phyloP scores from a whole-genome alignment of 1,140 invertebrate species.

The Platyscapa corneri region DNA sequence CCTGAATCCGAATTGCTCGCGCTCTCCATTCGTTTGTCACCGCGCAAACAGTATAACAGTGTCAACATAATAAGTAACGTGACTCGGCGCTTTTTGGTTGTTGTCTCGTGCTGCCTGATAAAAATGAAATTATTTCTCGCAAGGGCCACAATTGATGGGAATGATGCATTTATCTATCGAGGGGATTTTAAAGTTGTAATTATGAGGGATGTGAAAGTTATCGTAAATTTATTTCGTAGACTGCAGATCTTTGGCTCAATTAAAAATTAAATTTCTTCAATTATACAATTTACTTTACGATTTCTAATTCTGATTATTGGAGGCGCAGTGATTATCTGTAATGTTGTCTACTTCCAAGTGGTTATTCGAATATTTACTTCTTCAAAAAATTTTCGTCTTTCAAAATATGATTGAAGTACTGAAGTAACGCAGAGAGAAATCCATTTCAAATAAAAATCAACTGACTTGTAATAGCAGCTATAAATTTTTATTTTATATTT shows the following conservation, averaged over 20 bases:
- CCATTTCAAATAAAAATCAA: background rate
- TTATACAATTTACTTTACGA: conserved; percentile 1
- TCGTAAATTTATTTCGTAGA: conserved; percentile 12
- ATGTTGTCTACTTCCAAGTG: background rate
- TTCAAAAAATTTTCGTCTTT: background rate
- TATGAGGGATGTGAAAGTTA: background rate
- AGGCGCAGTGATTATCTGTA: background rate
- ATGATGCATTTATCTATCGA: background rate
- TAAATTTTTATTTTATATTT: too few species aligned
- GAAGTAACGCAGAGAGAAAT: background rate
- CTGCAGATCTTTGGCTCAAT: background rate
- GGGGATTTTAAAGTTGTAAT: background rate
- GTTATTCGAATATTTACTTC: background rate
- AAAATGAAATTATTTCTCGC: background rate
- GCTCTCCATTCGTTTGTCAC: background rate
- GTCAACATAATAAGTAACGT: background rate
- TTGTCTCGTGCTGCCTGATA: background rate
- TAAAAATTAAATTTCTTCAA: conserved; percentile 4
- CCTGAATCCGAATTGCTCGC: background rate
- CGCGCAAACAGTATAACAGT: too few species aligned
- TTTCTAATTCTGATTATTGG: conserved; percentile 1
- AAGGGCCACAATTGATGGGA: background rate
- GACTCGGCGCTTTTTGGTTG: background rate
- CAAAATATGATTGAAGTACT: background rate
- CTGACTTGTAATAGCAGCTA: too few species aligned